Evolutionary conservation across 2,888 invertebrate species (phyloP), one percentile per base, ranked within the genome.

Genomic region (Folsomia candida): DNA sequence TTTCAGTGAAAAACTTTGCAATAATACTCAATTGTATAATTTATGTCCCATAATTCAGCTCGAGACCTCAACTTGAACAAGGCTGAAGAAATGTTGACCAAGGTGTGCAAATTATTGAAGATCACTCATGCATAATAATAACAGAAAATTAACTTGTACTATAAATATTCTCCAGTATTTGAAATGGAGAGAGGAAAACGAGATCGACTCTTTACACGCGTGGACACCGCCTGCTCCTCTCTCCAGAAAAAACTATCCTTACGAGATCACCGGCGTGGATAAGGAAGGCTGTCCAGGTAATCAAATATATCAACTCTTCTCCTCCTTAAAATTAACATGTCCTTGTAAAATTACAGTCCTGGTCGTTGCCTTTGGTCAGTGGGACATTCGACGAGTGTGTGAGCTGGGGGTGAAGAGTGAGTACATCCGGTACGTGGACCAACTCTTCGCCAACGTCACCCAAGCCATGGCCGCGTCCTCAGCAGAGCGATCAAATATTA

Each of bases 21-120:
- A 37, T 37, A 4, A 9, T 37, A 4, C 37, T 37, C 14, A 4
- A 4, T 37, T 37, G 37, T 37, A n/a, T n/a, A n/a, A n/a, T n/a
- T n/a, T n/a, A n/a, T n/a, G n/a, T n/a, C n/a, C n/a, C n/a, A n/a
- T n/a, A n/a, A n/a, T n/a, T 18, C 67, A 78, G 78, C 78, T n/a
- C 68, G 78, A 54, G 74, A 76, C 20, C 69, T 72, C 14, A 78
- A 76, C 60, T 26, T 76, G 6, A 61, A 62, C 2, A 76, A 78
- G 54, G 73, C 79, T 25, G 76, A 77, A 63, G 79, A 78, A 51
- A 79, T 79, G 79, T 66, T 76, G 2, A 61, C 76, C 69, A 79
- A 77, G 73, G 74, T 77, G 54, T 69, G 54, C 29, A 62, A 27
- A n/a, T 29, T 63, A 54, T 69, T 51, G 18, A 24, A 54, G 24